These are phyloP conservation scores for Cristatella mucedo DNA, from an alignment of 2,888 invertebrate genomes.

Conservation along the genomic window DNA sequence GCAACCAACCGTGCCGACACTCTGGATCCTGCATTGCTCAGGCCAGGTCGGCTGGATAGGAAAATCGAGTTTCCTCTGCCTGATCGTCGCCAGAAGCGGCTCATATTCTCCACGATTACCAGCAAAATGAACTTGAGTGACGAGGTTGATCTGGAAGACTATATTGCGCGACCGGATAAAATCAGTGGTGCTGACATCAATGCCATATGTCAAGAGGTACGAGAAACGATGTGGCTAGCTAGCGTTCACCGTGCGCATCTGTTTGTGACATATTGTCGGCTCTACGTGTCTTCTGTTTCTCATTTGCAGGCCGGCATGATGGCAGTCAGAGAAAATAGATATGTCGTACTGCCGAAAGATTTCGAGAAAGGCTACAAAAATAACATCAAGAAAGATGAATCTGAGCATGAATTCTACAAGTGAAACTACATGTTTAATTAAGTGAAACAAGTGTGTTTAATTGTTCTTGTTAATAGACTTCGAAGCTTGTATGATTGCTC, in stretches of 20 bases:
- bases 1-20: slow-evolving; percentile 95
- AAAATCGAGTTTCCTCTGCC: slow-evolving; percentile 98
- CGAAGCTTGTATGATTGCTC: not conserved
- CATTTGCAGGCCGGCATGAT: slow-evolving; percentile 80
- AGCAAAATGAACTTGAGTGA: slow-evolving; percentile 53
- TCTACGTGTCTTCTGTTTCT: no score
- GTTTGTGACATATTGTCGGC: slow-evolving; percentile 8
- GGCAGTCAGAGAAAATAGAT: slow-evolving; percentile 94
- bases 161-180: slow-evolving; percentile 91
- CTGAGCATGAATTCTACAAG: slow-evolving; percentile 98
- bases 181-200: slow-evolving; percentile 99
- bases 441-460: slow-evolving; percentile 6
- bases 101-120: slow-evolving; percentile 95
- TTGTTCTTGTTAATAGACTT: not conserved
- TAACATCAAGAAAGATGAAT: slow-evolving; percentile 96
- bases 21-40: slow-evolving; percentile 83
- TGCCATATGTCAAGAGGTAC: slow-evolving; percentile 88
- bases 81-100: slow-evolving; percentile 70
- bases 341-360: slow-evolving; percentile 94
- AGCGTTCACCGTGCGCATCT: no score
- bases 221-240: slow-evolving; percentile 10
- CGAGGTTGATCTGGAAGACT: slow-evolving; percentile 96
- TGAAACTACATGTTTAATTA: slow-evolving; percentile 41
- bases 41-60: slow-evolving; percentile 87
- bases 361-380: slow-evolving; percentile 99